These are phyloP conservation scores for Nannoperca australis DNA, from an alignment of 2,797 vertebrate species.

Conservation along the genomic window DNA sequence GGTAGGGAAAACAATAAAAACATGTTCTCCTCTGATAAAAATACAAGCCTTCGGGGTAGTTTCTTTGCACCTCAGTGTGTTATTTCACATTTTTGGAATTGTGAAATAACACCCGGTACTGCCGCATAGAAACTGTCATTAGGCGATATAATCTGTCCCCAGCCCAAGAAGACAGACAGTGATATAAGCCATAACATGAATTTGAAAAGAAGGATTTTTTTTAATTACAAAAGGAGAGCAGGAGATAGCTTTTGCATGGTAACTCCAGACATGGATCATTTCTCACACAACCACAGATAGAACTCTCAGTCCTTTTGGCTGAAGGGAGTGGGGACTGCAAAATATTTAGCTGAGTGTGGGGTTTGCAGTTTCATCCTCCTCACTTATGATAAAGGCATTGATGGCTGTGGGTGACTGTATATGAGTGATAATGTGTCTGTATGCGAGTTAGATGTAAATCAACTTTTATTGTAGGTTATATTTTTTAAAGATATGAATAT, in stretches of 20 bases:
- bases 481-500: conserved; percentile 26
- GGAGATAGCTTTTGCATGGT: conserved; percentile 52
- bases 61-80: conserved; percentile 20
- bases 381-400: conserved; percentile 33
- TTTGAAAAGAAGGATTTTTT: conserved; percentile 36
- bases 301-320: conserved; percentile 22
- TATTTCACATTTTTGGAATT: conserved; percentile 49
- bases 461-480: conserved; percentile 21
- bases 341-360: conserved; percentile 42
- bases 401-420: conserved; percentile 24
- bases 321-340: conserved; percentile 29
- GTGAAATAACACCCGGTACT: conserved; percentile 33
- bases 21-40: conserved; percentile 13
- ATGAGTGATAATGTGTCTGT: conserved; percentile 13
- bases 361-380: conserved; percentile 38
- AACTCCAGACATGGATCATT: conserved; percentile 41
- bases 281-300: conserved; percentile 48
- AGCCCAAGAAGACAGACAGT: conserved; percentile 24
- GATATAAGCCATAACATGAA: conserved; percentile 46
- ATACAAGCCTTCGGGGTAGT: conserved; percentile 8
- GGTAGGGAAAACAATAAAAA: conserved; percentile 25
- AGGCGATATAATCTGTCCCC: conserved; percentile 39
- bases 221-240: conserved; percentile 56
- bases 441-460: conserved; percentile 35
- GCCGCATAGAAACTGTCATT: conserved; percentile 40